These are phyloP conservation scores for Otolemur garnettii DNA, from an alignment of 2,113 vertebrate genomes.

Conservation along the genomic window DNA sequence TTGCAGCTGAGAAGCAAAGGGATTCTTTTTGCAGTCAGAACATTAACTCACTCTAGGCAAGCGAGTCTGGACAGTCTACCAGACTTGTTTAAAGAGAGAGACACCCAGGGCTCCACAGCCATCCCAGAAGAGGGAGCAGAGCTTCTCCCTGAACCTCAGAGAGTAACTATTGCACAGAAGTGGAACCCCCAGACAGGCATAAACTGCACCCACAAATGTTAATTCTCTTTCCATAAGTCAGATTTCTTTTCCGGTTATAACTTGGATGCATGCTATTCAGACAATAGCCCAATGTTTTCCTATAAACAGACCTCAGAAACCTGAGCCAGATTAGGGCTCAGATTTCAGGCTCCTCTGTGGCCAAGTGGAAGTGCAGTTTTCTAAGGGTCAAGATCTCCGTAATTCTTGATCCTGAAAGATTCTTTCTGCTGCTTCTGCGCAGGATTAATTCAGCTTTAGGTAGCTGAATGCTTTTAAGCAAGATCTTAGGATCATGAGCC, in stretches of 20 bases:
- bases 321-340: background rate
- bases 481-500: background rate
- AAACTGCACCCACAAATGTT: background rate
- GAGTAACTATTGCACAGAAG: background rate
- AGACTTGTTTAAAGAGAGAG: background rate
- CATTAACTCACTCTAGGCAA: background rate
- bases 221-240: background rate
- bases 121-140: background rate
- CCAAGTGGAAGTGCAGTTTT: background rate
- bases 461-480: background rate
- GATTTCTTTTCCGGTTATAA: background rate
- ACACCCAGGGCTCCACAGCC: background rate
- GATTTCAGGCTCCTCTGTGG: background rate
- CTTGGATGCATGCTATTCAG: background rate
- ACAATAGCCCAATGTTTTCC: background rate
- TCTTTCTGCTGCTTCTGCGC: background rate
- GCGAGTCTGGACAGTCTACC: background rate
- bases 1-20: conserved; percentile 15
- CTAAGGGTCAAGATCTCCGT: background rate
- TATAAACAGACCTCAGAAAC: background rate
- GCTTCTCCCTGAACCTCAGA: background rate
- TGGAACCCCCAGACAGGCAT: background rate
- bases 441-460: background rate
- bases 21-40: background rate
- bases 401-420: background rate